Base-by-base conservation (phyloP, 1,140 invertebrate species). In the Neodiprion pinetum region DNA sequence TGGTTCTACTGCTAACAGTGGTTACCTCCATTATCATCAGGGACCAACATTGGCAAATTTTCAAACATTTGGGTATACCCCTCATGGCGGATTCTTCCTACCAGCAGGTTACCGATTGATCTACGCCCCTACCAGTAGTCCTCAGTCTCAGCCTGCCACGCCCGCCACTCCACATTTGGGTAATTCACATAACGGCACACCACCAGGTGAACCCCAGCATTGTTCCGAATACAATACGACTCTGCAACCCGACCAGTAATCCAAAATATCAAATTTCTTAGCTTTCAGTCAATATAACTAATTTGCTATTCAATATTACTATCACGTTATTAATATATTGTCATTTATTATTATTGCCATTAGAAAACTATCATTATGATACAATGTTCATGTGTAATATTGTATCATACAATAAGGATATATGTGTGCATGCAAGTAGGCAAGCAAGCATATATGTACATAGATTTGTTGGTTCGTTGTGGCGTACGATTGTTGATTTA, bases 61-160 rank as follows among this genome's bases (percentile, higher is more conserved):
- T 73, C 83, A 84, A 69, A 74, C 82, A 5, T 88, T 84, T 40
- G 82, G 80, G 50, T 84, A 83, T 69, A 80, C 85, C 11, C 79
- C 87, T 0, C 81, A 86, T 23, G 82, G 85, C 5, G 84, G 87
- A 49, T 87, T 88, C 78, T 87, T 87, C 71, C 74, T 88, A 66
- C 84, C 88, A 10, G 81, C 87, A 69, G 87, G 87, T 48, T 89
- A 87, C 73, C 80, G 86, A 21, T 69, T 87, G n/a, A 82, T 88
- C 70, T 88, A 87, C 47, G 84, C 87, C 10, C 80, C 85, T 0
- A 77, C 82, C 47, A 85, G 81, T 5, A 85, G 82, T 1, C 79
- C 87, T 21, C 84, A 85, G 48, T 80, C 82, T 48, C 86, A 87
- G 70, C 85, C 86, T 17, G 81, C 83, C 3, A 88, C 86, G 0